These are phyloP conservation scores for Dinothrombium tinctorium DNA, from an alignment of 1,140 invertebrate species.

Conservation along the genomic window DNA sequence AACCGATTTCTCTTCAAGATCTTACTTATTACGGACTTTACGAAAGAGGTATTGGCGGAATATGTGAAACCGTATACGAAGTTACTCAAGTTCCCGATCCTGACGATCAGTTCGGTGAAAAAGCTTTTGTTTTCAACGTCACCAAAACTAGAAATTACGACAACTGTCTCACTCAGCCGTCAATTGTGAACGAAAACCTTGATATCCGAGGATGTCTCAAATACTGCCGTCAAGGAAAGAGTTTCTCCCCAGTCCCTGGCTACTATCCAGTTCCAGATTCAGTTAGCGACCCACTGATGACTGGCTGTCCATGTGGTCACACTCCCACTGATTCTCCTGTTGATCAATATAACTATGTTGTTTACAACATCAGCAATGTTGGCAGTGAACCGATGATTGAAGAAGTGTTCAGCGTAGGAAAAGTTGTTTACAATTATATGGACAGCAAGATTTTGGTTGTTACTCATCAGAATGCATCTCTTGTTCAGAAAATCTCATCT, in stretches of 20 bases:
- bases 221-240: conserved; percentile 4
- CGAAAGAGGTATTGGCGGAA: conserved; percentile 13
- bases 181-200: conserved; percentile 8
- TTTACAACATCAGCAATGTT: conserved; percentile 9
- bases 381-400: conserved; percentile 1
- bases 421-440: conserved; percentile 5
- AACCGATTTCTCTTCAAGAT: not conserved
- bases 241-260: conserved; percentile 2
- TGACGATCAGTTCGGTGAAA: not conserved
- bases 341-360: conserved; percentile 4
- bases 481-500: too few species aligned
- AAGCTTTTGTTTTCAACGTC: too few species aligned
- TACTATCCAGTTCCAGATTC: conserved; percentile 10
- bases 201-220: conserved; percentile 8
- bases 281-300: conserved; percentile 1
- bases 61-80: conserved; percentile 13
- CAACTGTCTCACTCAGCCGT: conserved; percentile 14
- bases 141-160: conserved; percentile 15
- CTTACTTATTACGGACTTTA: conserved; percentile 6
- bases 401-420: conserved; percentile 5
- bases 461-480: conserved; percentile 6
- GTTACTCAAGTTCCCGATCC: conserved; percentile 2
- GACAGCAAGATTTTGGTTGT: conserved; percentile 8
- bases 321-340: conserved; percentile 6
- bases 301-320: conserved; percentile 4